phyloP scores from a whole-genome alignment of 2,113 vertebrate genomes.

The Lophochroa leadbeateri region DNA sequence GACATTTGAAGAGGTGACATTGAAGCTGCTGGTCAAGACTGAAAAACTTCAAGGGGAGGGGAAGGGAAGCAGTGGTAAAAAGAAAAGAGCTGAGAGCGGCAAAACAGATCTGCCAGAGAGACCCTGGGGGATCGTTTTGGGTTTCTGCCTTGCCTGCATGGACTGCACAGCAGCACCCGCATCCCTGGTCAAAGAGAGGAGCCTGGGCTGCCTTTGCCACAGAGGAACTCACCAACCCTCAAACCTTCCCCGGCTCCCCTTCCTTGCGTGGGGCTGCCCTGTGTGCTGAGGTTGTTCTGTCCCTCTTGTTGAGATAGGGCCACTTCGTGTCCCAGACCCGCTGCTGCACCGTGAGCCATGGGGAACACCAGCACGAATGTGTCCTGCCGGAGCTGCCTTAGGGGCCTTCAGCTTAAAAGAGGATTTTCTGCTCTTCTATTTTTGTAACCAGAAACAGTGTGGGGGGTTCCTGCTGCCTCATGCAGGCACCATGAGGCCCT shows the following conservation, averaged over 20 bases:
- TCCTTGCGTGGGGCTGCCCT: fast-evolving
- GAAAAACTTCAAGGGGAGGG: not conserved
- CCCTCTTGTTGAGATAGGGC: not conserved
- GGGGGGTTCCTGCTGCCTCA: not conserved
- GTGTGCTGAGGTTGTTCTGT: not conserved
- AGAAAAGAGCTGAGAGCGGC: not conserved
- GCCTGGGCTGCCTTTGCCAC: not conserved
- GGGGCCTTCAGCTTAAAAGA: not conserved
- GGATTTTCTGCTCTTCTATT: not conserved
- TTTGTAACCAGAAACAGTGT: not conserved
- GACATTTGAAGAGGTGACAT: not conserved
- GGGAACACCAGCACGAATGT: not conserved
- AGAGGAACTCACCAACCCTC: fast-evolving
- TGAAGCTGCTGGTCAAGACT: not conserved
- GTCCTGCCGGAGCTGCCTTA: not conserved
- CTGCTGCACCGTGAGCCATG: fast-evolving
- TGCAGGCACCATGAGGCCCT: not conserved
- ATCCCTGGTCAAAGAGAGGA: not conserved
- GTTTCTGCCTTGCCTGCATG: not conserved
- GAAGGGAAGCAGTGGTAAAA: not conserved
- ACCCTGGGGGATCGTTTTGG: not conserved
- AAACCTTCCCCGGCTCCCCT: not conserved
- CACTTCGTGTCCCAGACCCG: not conserved
- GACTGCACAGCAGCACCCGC: not conserved
- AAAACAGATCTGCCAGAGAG: not conserved